Evolutionary conservation across 1,140 invertebrate genomes (phyloP), one percentile per base, ranked within the genome.

Genomic region (Drosophila parvula): DNA sequence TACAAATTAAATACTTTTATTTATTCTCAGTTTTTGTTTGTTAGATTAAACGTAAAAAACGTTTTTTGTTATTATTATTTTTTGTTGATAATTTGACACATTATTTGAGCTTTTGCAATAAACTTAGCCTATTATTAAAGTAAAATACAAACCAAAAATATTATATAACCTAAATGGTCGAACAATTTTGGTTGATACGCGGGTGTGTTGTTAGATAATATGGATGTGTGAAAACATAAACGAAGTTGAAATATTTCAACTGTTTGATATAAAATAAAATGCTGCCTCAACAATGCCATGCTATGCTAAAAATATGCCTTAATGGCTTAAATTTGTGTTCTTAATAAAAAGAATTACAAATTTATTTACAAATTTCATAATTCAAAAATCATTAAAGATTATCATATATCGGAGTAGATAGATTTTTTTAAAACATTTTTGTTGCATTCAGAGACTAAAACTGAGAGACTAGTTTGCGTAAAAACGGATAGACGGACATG

Each of bases 1-100:
- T 5, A 65, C 57, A 64, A 65, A 64, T 65, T 34, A 65, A 67
- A 44, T 69, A 67, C 45, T 67, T 69, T 69, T 68, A 65, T 65
- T 68, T 53, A 53, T n/a, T 47, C 12, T 47, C 28, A 48, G n/a
- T 28, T 28, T 28, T 7, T 0, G 7, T 28, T 28, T 27, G 1
- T 48, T 47, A 22, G 22, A 3, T 22, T 22, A 22, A 22, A 22
- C 22, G 22, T 22, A 22, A 22, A 22, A 22, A 22, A 22, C 22
- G 2, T 55, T 38, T 28, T 14, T 12, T 22, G 14, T 16, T 34
- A 11, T 36, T 1, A 30, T 65, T n/a, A 9, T 7, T 16, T 58
- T 43, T 22, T 44, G 27, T 36, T n/a, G n/a, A 18, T 64, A 63
- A 43, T 43, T 63, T 36, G 45, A 68, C 36, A 64, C 36, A 50